These are phyloP conservation scores for Leucophenga maculata DNA, from an alignment of 2,888 invertebrate genomes.

Conservation along the genomic window DNA sequence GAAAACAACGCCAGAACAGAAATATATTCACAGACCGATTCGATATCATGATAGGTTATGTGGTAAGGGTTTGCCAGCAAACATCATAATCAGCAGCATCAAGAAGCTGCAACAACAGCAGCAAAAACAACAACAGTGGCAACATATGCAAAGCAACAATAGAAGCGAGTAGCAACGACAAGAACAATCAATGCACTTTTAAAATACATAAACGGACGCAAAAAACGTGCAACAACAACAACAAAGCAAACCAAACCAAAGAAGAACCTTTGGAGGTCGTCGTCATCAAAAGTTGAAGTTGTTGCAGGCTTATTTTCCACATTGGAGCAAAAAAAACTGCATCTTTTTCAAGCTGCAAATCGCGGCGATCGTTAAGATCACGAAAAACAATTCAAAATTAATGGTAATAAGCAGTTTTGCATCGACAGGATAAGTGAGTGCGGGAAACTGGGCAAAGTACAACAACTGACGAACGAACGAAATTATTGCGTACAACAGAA, in stretches of 20 bases:
- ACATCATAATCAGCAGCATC: slow-evolving; percentile 40
- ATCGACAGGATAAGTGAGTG: slow-evolving; percentile 35
- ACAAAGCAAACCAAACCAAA: slow-evolving; percentile 10
- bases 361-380: slow-evolving; percentile 72
- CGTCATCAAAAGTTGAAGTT: slow-evolving; percentile 16
- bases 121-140: slow-evolving; percentile 15
- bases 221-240: slow-evolving; percentile 27
- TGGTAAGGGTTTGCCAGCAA: slow-evolving; percentile 30
- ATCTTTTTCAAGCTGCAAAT: slow-evolving; percentile 61
- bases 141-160: slow-evolving; percentile 32
- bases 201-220: slow-evolving; percentile 26
- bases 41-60: slow-evolving; percentile 29
- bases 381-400: slow-evolving; percentile 72
- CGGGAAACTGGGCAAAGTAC: slow-evolving; percentile 18
- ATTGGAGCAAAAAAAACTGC: slow-evolving; percentile 31
- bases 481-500: slow-evolving; percentile 73
- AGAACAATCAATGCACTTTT: slow-evolving; percentile 25
- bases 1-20: background rate
- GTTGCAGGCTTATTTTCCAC: slow-evolving; percentile 29
- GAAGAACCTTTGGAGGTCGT: slow-evolving; percentile 34
- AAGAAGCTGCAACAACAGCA: slow-evolving; percentile 21
- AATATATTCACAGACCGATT: slow-evolving; percentile 13
- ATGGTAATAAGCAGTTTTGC: slow-evolving; percentile 72
- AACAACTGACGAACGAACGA: slow-evolving; percentile 51
- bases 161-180: slow-evolving; percentile 29